Evolutionary conservation across 2,797 vertebrate species (phyloP).

Genomic region (Megaceryle alcyon): DNA sequence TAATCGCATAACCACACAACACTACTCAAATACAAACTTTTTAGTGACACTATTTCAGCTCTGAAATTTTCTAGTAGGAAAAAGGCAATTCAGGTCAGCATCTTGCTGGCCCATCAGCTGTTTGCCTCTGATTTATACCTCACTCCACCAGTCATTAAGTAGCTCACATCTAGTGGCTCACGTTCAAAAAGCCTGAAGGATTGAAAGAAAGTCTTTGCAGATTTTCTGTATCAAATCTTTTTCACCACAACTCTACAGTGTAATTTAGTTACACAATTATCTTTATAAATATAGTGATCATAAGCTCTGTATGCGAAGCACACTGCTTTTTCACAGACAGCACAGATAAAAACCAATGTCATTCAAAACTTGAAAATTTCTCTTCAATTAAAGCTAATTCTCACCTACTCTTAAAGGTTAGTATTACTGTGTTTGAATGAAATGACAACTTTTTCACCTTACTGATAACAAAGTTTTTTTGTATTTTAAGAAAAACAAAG

Average conservation of each 20-base stretch:
- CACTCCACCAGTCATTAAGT: not conserved
- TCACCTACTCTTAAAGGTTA: not conserved
- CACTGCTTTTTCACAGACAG: not conserved
- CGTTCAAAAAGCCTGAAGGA: not conserved
- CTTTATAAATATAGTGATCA: not conserved
- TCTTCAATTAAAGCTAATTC: not conserved
- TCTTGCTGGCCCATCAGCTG: not conserved
- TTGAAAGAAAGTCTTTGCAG: not conserved
- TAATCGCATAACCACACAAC: not conserved
- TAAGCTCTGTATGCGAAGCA: not conserved
- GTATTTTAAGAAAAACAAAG: not conserved
- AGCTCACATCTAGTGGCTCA: not conserved
- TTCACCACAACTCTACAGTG: not conserved
- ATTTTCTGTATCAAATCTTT: not conserved
- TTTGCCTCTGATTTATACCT: not conserved
- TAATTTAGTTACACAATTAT: not conserved
- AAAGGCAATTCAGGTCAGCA: not conserved
- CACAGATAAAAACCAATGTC: not conserved
- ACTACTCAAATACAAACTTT: not conserved
- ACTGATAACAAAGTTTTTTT: not conserved
- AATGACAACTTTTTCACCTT: not conserved
- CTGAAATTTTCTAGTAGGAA: not conserved
- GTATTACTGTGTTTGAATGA: not conserved
- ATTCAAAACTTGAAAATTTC: not conserved
- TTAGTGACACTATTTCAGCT: not conserved